These are phyloP conservation scores for Rhineura floridana DNA, from an alignment of 2,113 vertebrate genomes.

Conservation along the genomic window DNA sequence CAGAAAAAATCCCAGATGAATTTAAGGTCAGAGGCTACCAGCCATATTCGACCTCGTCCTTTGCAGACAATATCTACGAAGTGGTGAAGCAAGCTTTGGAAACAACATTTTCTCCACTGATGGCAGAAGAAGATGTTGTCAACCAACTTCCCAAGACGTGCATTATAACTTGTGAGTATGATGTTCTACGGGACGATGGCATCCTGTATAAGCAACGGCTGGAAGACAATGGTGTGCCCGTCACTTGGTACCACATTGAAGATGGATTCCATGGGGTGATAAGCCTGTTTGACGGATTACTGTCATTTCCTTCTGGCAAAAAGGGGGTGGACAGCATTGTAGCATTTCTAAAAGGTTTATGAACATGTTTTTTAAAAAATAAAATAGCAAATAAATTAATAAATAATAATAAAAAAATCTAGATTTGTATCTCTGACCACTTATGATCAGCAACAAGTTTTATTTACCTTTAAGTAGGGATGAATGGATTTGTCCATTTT, in stretches of 20 bases:
- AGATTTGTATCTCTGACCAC: background rate
- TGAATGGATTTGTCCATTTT: background rate
- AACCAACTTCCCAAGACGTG: constrained; percentile 70
- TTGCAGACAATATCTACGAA: constrained; percentile 70
- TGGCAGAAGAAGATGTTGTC: constrained; percentile 72
- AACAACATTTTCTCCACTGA: constrained; percentile 70
- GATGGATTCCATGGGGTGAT: constrained; percentile 81
- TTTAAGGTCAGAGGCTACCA: constrained; percentile 62
- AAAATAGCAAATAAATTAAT: constrained; percentile 34
- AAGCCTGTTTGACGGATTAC: constrained; percentile 62
- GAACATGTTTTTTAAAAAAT: constrained; percentile 26
- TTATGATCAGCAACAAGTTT: background rate
- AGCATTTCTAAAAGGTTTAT: constrained; percentile 70
- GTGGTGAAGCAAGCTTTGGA: constrained; percentile 57
- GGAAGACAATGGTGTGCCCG: constrained; percentile 71
- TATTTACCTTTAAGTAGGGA: background rate
- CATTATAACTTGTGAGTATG: constrained; percentile 82
- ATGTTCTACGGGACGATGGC: constrained; percentile 78
- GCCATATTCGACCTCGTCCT: background rate
- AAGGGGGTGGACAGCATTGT: constrained; percentile 63
- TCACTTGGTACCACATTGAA: constrained; percentile 76
- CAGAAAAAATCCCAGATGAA: constrained; percentile 73
- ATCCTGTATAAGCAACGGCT: constrained; percentile 79
- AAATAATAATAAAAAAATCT: background rate
- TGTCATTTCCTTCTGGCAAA: constrained; percentile 70